Conservation (phyloP, 2,888 invertebrate genomes). For the Cryptocephalus primarius region DNA sequence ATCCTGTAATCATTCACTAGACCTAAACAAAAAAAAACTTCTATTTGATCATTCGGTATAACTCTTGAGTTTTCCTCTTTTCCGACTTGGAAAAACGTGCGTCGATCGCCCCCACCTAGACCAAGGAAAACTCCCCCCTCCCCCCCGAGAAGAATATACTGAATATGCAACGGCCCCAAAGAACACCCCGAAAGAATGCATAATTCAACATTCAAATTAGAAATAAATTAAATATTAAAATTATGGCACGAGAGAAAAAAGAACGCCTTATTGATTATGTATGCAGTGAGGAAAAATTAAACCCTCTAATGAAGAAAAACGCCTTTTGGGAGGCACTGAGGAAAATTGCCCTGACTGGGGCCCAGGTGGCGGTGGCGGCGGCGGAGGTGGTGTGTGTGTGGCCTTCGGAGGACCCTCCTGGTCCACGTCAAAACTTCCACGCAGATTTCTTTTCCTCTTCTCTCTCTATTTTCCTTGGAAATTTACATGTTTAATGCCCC, state of each 20-base stretch:
- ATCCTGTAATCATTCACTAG: too few relatives aligned
- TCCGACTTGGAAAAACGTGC: not conserved
- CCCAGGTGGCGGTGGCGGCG: constrained; percentile 15
- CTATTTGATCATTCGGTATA: too few relatives aligned
- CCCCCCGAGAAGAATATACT: constrained; percentile 21
- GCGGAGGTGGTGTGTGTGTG: constrained; percentile 4
- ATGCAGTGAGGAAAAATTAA: constrained; percentile 41
- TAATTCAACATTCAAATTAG: constrained; percentile 42
- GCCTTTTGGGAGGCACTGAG: constrained; percentile 30
- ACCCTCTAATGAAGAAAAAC: constrained; percentile 40
- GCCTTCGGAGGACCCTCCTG: constrained; percentile 12
- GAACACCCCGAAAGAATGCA: constrained; percentile 35
- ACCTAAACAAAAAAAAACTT: too few relatives aligned
- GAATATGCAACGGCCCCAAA: constrained; percentile 32
- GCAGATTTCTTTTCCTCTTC: not conserved
- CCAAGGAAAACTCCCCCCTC: constrained; percentile 10
- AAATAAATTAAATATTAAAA: constrained; percentile 44
- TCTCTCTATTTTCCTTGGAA: constrained; percentile 17
- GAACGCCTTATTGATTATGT: constrained; percentile 40
- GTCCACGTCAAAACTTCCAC: constrained; percentile 4
- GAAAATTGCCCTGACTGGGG: constrained; percentile 27
- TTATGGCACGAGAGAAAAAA: constrained; percentile 36
- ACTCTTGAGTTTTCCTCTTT: too few relatives aligned
- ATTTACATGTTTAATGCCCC: constrained; percentile 33
- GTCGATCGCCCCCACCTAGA: constrained; percentile 9